These are phyloP conservation scores for Clusia tigrina DNA, from an alignment of 2,888 invertebrate species.

Conservation along the genomic window DNA sequence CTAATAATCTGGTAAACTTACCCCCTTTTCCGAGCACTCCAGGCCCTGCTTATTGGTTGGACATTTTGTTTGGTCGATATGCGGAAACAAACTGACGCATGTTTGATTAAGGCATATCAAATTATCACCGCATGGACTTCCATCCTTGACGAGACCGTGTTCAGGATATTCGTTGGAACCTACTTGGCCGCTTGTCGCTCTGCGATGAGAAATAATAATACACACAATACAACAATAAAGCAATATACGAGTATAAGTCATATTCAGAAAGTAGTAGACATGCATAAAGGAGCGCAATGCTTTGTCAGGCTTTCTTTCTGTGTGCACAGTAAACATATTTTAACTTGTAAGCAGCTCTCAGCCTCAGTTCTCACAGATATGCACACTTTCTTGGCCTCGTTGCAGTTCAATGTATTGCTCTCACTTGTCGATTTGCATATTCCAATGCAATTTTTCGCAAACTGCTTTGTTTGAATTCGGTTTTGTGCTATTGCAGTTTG, in stretches of 20 bases:
- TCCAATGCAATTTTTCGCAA: not conserved
- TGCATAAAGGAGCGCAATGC: too few relatives aligned
- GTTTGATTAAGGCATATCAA: conserved; percentile 94
- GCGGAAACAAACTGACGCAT: conserved; percentile 85
- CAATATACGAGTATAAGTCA: too few relatives aligned
- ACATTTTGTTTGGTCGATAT: conserved; percentile 86
- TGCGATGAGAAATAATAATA: conserved; percentile 56
- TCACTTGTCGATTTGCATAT: not conserved
- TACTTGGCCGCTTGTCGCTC: conserved; percentile 77
- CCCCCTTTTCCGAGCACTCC: conserved; percentile 96
- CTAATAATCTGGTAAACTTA: too few relatives aligned
- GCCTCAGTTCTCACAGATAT: too few relatives aligned
- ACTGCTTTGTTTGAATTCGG: not conserved
- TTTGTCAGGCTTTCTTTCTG: too few relatives aligned
- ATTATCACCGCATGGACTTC: conserved; percentile 92
- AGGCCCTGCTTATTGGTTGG: conserved; percentile 86
- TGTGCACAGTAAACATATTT: too few relatives aligned
- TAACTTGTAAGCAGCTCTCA: too few relatives aligned
- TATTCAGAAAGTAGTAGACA: too few relatives aligned
- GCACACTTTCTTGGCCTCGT: not conserved
- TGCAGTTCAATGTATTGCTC: not conserved
- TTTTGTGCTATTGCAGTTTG: not conserved
- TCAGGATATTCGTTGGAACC: conserved; percentile 73
- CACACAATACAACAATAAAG: too few relatives aligned
- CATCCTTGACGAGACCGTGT: conserved; percentile 91